Evolutionary conservation across 1,140 invertebrate species (phyloP).

Genomic region (Drosophila bipectinata): DNA sequence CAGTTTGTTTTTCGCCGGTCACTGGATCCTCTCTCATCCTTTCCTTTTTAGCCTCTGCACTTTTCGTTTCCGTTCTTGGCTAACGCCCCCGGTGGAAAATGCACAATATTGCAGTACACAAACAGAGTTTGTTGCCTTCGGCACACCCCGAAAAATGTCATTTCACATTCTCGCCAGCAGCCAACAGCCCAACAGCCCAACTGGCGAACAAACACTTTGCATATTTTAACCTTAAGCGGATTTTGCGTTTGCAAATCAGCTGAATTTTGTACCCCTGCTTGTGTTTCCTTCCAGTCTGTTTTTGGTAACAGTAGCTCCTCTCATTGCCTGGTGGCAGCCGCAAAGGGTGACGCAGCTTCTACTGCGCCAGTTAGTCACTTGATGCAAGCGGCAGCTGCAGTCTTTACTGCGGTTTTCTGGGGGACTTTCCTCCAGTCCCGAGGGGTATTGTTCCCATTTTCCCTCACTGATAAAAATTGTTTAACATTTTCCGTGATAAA

Average conservation of each 20-base stretch:
- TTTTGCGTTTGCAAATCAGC: conserved; percentile 63
- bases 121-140: conserved; percentile 23
- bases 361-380: conserved; percentile 12
- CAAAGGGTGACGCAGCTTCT: conserved; percentile 24
- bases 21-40: neutral
- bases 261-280: conserved; percentile 26
- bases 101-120: conserved; percentile 41
- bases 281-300: conserved; percentile 3
- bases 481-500: neutral
- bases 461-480: neutral
- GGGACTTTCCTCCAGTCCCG: neutral
- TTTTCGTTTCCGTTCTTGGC: neutral
- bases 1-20: conserved; percentile 29
- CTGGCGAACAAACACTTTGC: conserved; percentile 50
- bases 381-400: conserved; percentile 26
- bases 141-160: conserved; percentile 33
- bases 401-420: conserved; percentile 7
- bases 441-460: neutral
- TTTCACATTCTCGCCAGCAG: conserved; percentile 41
- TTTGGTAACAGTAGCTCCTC: conserved; percentile 14
- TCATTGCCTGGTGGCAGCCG: conserved; percentile 34
- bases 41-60: conserved; percentile 2
- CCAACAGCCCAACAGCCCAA: conserved; percentile 4
- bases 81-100: conserved; percentile 2
- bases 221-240: conserved; percentile 60